Percentiles rank a stretch among this genome's conserved stretches.
phyloP scores from a whole-genome alignment of 2,113 vertebrate genomes.

The Stomatorhinus ivindoensis region DNA sequence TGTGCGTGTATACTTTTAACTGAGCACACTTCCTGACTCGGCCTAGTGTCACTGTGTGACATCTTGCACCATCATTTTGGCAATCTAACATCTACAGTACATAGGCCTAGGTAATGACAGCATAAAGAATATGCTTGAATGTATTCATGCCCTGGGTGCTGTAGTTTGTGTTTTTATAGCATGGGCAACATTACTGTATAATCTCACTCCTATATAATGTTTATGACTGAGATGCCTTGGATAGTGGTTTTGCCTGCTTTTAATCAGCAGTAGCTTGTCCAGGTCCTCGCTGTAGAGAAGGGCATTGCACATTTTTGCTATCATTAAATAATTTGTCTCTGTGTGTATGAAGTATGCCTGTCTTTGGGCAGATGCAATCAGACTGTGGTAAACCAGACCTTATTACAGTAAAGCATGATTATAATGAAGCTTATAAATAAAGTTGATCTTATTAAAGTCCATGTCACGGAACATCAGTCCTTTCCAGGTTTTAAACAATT shows the following conservation, averaged over 20 bases:
- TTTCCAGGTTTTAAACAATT: neutral
- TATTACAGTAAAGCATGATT: neutral
- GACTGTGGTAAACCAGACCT: neutral
- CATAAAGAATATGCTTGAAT: neutral
- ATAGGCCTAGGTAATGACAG: neutral
- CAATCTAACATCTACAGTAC: neutral
- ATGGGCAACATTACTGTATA: neutral
- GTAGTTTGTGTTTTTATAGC: neutral
- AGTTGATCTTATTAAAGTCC: neutral
- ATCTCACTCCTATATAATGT: neutral
- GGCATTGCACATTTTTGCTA: neutral
- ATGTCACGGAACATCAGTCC: neutral
- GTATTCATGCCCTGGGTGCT: neutral
- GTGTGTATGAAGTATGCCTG: neutral
- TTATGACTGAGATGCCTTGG: neutral
- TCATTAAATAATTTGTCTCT: neutral
- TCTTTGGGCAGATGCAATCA: neutral
- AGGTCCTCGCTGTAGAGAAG: neutral
- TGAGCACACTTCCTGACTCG: neutral
- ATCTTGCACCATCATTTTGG: neutral
- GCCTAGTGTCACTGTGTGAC: neutral
- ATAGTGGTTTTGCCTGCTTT: neutral
- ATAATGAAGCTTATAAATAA: neutral
- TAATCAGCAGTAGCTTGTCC: neutral
- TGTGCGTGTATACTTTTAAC: neutral